Base-by-base conservation (phyloP, 1,140 invertebrate genomes). In the Drosophila nebulosa region DNA sequence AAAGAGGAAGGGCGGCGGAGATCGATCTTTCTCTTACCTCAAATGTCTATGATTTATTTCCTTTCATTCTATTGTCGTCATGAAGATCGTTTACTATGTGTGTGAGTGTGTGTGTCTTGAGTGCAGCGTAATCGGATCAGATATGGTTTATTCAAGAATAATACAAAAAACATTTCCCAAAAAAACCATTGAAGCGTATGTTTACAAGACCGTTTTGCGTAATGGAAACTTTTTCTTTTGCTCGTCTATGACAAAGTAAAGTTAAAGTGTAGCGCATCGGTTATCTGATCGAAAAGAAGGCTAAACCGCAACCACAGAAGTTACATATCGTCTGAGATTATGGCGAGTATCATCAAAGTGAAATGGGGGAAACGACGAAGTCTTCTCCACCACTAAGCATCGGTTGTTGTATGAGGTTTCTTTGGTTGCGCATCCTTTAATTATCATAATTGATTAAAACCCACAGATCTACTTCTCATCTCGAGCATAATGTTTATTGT, bases 11-110 rank as follows among this genome's bases (percentile, higher is more conserved):
- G 6, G 18, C 7, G 39, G 30, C 30, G 30, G 16, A 18, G 39
- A 46, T 46, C 39, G 16, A 18, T 46, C 39, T 21, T 10, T 46
- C 32, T 52, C 62, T 65, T 56, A 61, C 56, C 64, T 74, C 39
- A 14, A 4, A 21, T 21, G 16, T 72, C 35, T 70, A 78, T 88
- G 83, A 83, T 83, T 79, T 83, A 76, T 86, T 67, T 68, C 51
- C 21, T 50, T 81, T 64, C 67, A 65, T 64, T 60, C 46, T 51
- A 27, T 69, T 50, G 58, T 83, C 39, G 30, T 32, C 64, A 57
- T 57, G 57, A 64, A 75, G 83, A 86, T 88, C 83, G 72, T 79
- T 86, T 79, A 78, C 83, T 7, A 9, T 53, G 9, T 12, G 53
- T 36, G n/a, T n/a, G n/a, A n/a, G n/a, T n/a, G n/a, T n/a, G n/a